Evolutionary conservation across 1,140 invertebrate species (phyloP).

Genomic region (Chymomyza costata): DNA sequence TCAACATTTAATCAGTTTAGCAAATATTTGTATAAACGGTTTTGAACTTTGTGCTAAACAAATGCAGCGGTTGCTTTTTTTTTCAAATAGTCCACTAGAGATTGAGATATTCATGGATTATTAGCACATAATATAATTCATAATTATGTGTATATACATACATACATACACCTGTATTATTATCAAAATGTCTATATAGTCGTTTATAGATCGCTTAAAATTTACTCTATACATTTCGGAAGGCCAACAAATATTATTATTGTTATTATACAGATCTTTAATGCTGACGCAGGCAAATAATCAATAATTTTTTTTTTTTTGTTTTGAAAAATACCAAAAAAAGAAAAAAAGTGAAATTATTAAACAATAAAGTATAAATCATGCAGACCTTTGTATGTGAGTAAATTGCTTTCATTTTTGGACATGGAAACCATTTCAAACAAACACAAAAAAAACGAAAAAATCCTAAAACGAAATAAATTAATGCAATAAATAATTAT

Average conservation of each 20-base stretch:
- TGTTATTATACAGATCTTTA: constrained; percentile 37
- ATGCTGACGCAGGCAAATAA: constrained; percentile 37
- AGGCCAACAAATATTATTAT: constrained; percentile 34
- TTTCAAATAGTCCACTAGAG: too few species aligned
- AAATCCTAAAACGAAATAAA: too few species aligned
- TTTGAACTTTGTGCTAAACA: constrained; percentile 29
- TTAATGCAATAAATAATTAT: too few species aligned
- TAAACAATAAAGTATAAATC: too few species aligned
- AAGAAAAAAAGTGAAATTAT: constrained; percentile 11
- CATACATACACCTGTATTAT: constrained; percentile 12
- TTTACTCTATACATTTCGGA: constrained; percentile 24
- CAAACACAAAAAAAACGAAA: too few species aligned
- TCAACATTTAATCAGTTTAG: constrained; percentile 13
- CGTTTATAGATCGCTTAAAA: constrained; percentile 19
- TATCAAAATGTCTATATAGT: constrained; percentile 3
- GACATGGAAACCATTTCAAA: too few species aligned
- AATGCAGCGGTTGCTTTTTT: too few species aligned
- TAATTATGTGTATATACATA: constrained; percentile 1
- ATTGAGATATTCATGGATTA: too few species aligned
- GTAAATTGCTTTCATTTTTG: too few species aligned
- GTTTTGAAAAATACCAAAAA: too few species aligned
- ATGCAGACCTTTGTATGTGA: too few species aligned
- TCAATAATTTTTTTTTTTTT: too few species aligned
- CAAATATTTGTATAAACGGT: constrained; percentile 26
- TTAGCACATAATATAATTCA: constrained; percentile 2